A percentile compares a stretch with the other conserved stretches of the same genome.
Evolutionary conservation across 2,113 vertebrate species (phyloP).

Genomic region (Zeus faber): DNA sequence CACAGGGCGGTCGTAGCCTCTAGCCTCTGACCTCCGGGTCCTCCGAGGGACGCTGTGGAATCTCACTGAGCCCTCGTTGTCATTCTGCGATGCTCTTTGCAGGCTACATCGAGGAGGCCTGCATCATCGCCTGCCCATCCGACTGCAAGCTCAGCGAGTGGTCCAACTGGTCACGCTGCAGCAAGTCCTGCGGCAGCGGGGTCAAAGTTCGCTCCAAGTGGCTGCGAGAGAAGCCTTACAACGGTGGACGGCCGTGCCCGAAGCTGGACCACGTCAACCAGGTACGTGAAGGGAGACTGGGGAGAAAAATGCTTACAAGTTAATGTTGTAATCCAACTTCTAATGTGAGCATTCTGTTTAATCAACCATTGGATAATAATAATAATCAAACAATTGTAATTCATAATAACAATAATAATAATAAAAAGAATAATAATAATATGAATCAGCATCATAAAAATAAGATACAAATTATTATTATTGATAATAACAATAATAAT

Average conservation of each 20-base stretch:
- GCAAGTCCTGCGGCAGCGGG: slow-evolving; percentile 95
- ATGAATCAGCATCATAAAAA: no score
- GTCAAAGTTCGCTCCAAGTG: slow-evolving; percentile 98
- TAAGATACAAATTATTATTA: not conserved
- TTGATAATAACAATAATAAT: no score
- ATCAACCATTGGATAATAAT: not conserved
- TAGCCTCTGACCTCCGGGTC: no score
- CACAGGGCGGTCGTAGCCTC: slow-evolving; percentile 17
- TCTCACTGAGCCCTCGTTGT: no score
- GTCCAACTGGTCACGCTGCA: slow-evolving; percentile 99
- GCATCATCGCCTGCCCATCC: slow-evolving; percentile 94
- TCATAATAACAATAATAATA: no score
- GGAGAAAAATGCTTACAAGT: no score
- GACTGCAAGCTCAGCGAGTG: slow-evolving; percentile 98
- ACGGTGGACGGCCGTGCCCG: slow-evolving; percentile 93
- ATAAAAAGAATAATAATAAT: no score
- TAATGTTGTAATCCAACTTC: not conserved
- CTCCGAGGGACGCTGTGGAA: no score
- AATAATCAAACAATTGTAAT: not conserved
- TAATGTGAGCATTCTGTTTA: not conserved
- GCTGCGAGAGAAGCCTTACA: slow-evolving; percentile 97
- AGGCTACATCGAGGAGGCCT: slow-evolving; percentile 98
- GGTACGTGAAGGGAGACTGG: slow-evolving; percentile 79
- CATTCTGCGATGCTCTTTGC: no score
- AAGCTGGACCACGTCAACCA: slow-evolving; percentile 97